Evolutionary conservation across 1,140 invertebrate genomes (phyloP), one percentile per base, ranked within the genome.

Genomic region (Anastatus disparis): DNA sequence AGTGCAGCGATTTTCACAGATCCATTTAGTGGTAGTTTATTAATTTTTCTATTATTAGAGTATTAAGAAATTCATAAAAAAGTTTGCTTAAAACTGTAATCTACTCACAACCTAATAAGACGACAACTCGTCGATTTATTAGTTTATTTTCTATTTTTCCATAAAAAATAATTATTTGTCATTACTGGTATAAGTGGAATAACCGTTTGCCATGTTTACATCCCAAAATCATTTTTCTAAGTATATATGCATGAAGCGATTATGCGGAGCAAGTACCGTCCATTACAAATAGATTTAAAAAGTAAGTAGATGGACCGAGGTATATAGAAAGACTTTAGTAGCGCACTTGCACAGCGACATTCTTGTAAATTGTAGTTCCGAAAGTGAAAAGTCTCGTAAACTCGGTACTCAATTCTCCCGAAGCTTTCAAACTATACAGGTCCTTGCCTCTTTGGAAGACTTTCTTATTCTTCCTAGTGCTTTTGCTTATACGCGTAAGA

Each of bases 371-470:
- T 56, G 70, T 62, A 61, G 70, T 67, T 67, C 58, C 64, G 46
- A 72, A 72, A 72, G 70, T 72, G 70, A 72, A 72, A 72, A 72
- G 70, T 72, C 64, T 67, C 63, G 63, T 72, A 72, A 67, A 72
- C 70, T 72, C 58, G 70, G 63, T 56, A 71, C 63, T 71, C 70
- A 66, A 71, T 71, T 71, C 44, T n/a, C 38, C 26, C 63, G 52
- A 67, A 38, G 63, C 70, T 72, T 67, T 72, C 70, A 72, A 22
- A 27, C 61, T 13, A 61, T 53, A 24, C 44, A n/a, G n/a, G n/a
- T 44, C 24, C 63, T 62, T 66, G 31, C n/a, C 55, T 53, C 59
- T 42, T 71, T 64, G 52, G 58, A 50, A 71, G 70, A 53, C 62
- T 64, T 27, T 62, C 42, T 29, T 20, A 20, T 24, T 55, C 31